Evolutionary conservation across 2,113 vertebrate species (phyloP).

Genomic region (Prolemur simus): DNA sequence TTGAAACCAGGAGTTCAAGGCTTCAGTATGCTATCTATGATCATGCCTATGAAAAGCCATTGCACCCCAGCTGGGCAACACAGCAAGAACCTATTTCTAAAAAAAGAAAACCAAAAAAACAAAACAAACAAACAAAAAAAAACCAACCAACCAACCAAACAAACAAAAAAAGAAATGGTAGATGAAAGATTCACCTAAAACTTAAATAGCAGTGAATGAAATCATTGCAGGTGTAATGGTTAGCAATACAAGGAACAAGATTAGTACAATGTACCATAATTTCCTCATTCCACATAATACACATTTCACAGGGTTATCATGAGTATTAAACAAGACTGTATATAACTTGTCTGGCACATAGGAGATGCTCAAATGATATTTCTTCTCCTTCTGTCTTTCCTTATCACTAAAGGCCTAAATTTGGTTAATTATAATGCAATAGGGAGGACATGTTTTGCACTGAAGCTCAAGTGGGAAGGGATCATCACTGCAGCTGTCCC

Average conservation of each 20-base stretch:
- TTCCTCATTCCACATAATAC: background rate
- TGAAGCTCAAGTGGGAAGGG: background rate
- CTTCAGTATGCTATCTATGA: background rate
- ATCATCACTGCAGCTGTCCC: background rate
- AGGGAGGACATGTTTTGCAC: background rate
- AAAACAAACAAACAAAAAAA: background rate
- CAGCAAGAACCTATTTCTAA: background rate
- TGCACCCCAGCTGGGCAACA: background rate
- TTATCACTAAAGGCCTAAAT: background rate
- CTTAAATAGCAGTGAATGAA: background rate
- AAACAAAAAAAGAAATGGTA: background rate
- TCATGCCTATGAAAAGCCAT: background rate
- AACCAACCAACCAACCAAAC: no score
- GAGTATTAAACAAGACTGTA: slow-evolving; percentile 7
- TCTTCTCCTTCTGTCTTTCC: background rate
- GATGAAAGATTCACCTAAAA: background rate
- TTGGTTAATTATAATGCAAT: background rate
- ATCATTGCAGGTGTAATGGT: background rate
- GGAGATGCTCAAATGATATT: background rate
- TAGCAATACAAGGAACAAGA: background rate
- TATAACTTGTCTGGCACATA: background rate
- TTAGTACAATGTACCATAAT: background rate
- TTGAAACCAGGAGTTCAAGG: background rate
- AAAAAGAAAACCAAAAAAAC: background rate
- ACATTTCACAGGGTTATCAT: background rate